These are phyloP conservation scores for Urocyon cinereoargenteus DNA, from an alignment of 2,797 vertebrate species.

Conservation along the genomic window DNA sequence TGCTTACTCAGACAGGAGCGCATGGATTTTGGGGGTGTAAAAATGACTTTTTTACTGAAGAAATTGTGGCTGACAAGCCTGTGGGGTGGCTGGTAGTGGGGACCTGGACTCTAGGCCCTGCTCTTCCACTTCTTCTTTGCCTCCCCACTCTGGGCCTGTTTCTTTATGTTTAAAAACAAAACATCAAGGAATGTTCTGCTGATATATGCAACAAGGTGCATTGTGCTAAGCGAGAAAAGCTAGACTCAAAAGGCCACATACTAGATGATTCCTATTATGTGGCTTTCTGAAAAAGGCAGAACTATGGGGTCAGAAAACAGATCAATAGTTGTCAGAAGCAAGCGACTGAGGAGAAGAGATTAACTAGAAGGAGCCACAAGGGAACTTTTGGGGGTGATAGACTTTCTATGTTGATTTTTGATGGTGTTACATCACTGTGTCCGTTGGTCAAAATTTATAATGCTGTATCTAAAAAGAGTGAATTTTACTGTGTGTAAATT, in stretches of 20 bases:
- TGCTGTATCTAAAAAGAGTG: neutral
- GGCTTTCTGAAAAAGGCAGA: slow-evolving; percentile 51
- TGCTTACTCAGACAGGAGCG: neutral
- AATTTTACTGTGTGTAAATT: slow-evolving; percentile 14
- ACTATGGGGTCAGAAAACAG: slow-evolving; percentile 27
- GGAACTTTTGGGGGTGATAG: neutral
- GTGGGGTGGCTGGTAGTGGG: neutral
- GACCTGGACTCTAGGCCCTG: neutral
- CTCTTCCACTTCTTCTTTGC: neutral
- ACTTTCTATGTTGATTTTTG: neutral
- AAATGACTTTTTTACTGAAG: neutral
- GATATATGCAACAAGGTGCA: neutral
- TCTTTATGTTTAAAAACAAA: slow-evolving; percentile 38
- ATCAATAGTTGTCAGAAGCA: slow-evolving; percentile 13
- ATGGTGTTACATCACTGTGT: neutral
- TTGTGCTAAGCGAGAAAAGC: slow-evolving; percentile 26
- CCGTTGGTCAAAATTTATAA: slow-evolving; percentile 28
- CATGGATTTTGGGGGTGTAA: neutral
- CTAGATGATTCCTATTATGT: neutral
- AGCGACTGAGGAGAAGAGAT: neutral
- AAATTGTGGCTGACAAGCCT: neutral
- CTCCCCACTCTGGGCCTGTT: neutral
- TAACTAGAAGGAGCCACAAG: neutral
- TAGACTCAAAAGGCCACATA: neutral
- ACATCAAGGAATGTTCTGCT: neutral